These are phyloP conservation scores for Prunella fulvescens DNA, from an alignment of 2,113 vertebrate genomes.

Conservation along the genomic window DNA sequence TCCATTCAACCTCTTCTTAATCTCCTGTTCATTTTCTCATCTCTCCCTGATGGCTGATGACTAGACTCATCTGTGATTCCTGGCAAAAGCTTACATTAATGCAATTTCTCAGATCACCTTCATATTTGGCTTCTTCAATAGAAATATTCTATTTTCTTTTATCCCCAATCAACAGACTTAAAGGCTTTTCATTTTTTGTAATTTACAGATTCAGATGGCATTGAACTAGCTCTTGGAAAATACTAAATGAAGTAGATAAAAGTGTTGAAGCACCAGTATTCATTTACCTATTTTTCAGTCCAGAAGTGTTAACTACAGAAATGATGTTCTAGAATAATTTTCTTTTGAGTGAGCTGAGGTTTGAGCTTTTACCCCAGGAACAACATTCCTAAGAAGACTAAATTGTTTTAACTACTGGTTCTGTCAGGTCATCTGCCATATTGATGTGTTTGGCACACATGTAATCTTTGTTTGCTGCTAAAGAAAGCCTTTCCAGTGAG, in stretches of 20 bases:
- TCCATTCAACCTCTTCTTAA: background rate
- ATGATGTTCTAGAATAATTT: background rate
- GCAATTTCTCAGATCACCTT: slow-evolving; percentile 1
- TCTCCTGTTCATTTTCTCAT: background rate
- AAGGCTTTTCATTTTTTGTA: slow-evolving; percentile 1
- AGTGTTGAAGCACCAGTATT: background rate
- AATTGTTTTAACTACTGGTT: background rate
- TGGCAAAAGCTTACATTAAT: background rate
- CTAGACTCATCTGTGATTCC: background rate
- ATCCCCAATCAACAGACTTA: background rate
- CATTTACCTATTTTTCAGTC: background rate
- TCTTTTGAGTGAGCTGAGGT: background rate
- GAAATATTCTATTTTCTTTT: background rate
- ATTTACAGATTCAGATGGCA: background rate
- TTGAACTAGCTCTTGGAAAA: background rate
- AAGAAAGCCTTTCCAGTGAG: background rate
- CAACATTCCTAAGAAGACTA: background rate
- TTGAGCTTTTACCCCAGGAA: slow-evolving; percentile 7
- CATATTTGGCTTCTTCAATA: slow-evolving; percentile 9
- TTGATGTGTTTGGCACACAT: background rate
- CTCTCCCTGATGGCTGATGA: background rate
- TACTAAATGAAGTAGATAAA: background rate
- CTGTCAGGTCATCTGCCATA: background rate
- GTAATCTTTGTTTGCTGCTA: background rate
- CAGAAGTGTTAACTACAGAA: background rate